Percentiles rank a stretch among this genome's conserved stretches.
Conservation (phyloP, 2,888 invertebrate species). For the Leucozona laternaria region DNA sequence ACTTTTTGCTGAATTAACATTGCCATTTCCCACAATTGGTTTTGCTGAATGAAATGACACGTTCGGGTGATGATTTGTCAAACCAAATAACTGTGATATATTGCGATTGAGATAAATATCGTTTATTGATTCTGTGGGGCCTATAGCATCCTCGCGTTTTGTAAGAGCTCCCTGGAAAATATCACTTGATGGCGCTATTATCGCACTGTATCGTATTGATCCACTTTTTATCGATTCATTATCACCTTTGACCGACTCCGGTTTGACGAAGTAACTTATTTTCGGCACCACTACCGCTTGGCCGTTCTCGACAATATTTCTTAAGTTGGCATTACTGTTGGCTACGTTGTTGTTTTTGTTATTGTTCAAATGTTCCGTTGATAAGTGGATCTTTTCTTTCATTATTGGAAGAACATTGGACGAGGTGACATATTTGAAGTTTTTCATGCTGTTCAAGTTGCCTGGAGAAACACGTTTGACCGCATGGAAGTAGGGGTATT, state of each 20-base stretch:
- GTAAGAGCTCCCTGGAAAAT: slow-evolving; percentile 76
- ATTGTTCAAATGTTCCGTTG: slow-evolving; percentile 65
- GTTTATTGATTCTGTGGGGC: slow-evolving; percentile 80
- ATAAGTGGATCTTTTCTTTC: slow-evolving; percentile 78
- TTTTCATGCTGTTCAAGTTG: slow-evolving; percentile 62
- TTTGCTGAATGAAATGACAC: slow-evolving; percentile 78
- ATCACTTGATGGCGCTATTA: slow-evolving; percentile 77
- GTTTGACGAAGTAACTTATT: slow-evolving; percentile 79
- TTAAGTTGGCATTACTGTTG: slow-evolving; percentile 72
- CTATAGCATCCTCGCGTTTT: slow-evolving; percentile 75
- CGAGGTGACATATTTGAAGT: slow-evolving; percentile 53
- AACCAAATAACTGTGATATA: slow-evolving; percentile 80
- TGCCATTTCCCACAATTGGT: slow-evolving; percentile 39
- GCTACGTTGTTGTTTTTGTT: slow-evolving; percentile 70
- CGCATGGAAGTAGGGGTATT: slow-evolving; percentile 85
- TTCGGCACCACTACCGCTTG: slow-evolving; percentile 77
- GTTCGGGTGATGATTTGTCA: slow-evolving; percentile 79
- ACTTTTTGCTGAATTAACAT: slow-evolving; percentile 65
- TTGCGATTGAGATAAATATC: slow-evolving; percentile 82
- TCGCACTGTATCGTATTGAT: slow-evolving; percentile 77
- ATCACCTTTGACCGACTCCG: slow-evolving; percentile 71
- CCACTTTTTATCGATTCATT: slow-evolving; percentile 76
- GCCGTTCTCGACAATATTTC: slow-evolving; percentile 60
- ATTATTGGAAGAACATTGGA: slow-evolving; percentile 81
- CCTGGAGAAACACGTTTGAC: slow-evolving; percentile 82